These are phyloP conservation scores for Trichechus manatus DNA, from an alignment of 2,113 vertebrate species.

Conservation along the genomic window DNA sequence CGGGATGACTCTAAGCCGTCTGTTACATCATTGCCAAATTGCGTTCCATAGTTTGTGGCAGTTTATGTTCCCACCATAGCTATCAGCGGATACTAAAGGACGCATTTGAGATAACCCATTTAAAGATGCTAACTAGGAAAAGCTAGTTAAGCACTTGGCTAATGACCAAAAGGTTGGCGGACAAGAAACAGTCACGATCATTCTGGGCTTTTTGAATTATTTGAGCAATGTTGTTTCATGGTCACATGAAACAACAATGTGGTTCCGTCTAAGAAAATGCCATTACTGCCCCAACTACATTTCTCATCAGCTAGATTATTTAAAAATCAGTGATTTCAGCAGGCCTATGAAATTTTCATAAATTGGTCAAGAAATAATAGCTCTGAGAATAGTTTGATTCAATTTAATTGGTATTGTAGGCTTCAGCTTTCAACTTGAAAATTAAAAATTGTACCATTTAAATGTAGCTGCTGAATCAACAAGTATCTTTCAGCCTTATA, in stretches of 20 bases:
- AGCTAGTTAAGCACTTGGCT: background rate
- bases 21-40: background rate
- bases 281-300: background rate
- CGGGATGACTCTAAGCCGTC: slow-evolving; percentile 5
- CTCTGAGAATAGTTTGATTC: slow-evolving; percentile 39
- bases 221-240: slow-evolving; percentile 19
- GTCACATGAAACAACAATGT: slow-evolving; percentile 13
- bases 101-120: slow-evolving; percentile 49
- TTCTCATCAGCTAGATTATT: slow-evolving; percentile 28
- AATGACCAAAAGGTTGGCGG: background rate
- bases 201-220: slow-evolving; percentile 24
- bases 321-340: slow-evolving; percentile 21
- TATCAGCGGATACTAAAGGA: background rate
- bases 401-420: background rate
- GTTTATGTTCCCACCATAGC: background rate
- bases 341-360: slow-evolving; percentile 30
- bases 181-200: background rate
- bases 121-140: slow-evolving; percentile 53
- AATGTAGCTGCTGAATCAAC: background rate
- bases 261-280: slow-evolving; percentile 39
- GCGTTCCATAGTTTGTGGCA: background rate
- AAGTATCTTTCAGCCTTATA: background rate
- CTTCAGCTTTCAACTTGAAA: slow-evolving; percentile 1
- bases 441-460: background rate
- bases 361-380: slow-evolving; percentile 24